Base-by-base conservation (phyloP, 2,113 vertebrate genomes). In the Leucosticte australis region DNA sequence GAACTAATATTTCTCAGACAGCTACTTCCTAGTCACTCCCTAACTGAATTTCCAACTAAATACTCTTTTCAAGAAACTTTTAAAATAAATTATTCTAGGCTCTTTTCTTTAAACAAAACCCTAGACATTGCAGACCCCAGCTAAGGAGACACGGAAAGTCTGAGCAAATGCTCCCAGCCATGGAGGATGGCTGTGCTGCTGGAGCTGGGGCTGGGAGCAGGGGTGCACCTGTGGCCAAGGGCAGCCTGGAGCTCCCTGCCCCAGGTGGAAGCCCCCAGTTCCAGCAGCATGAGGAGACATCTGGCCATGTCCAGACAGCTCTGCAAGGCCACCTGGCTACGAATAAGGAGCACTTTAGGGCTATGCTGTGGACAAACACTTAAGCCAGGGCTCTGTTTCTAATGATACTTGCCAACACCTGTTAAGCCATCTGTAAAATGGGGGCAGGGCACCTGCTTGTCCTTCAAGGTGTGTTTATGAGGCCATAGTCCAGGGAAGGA, bases 171-270 rank as follows among this genome's bases (percentile, higher is more conserved):
- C 46, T 73, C 7, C 63, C 2, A 1, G 41, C n/a, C 69, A 41
- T 2, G 0, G 42, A 41, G 39, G 5, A 31, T 4, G 15, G 39
- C 65, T 78, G 65, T 81, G 46, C 65, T 0, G 0, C 15, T 5
- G 13, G 41, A 42, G 39, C 7, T 0, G 3, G 37, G 24, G 10
- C 22, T 60, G 24, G 56, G 39, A 75, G 50, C 83, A 53, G 31
- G 9, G 33, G 5, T 59, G 59, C 44, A 21, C 30, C 44, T 21
- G 39, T 21, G 53, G 23, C 44, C 2, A 0, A 46, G 33, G 10
- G 60, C 35, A 60, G 16, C 1, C 0, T 0, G 8, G 28, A 56
- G 68, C 33, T 68, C 37, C 53, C 15, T 24, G 42, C 22, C 12
- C 70, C 28, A 55, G 9, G 7, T 52, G n/a, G n/a, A 28, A 70